These are phyloP conservation scores for Halcyon malimbica DNA, from an alignment of 2,113 vertebrate species.

Conservation along the genomic window DNA sequence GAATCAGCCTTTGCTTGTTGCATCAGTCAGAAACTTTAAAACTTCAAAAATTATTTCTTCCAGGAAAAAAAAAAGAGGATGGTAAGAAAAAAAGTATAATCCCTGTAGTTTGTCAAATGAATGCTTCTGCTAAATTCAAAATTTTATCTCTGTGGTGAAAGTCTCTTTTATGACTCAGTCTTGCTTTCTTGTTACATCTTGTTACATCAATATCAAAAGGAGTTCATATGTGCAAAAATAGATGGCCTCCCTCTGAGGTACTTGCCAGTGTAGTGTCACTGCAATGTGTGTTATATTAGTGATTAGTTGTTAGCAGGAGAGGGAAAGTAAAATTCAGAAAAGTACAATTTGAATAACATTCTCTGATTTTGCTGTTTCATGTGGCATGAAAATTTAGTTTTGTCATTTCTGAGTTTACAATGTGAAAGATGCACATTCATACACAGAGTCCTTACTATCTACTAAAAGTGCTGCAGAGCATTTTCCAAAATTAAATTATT, in stretches of 20 bases:
- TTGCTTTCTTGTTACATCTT: background rate
- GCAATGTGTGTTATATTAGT: background rate
- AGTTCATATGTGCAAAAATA: background rate
- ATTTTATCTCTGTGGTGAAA: background rate
- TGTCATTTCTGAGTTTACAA: background rate
- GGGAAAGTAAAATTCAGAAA: background rate
- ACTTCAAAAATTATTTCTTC: background rate
- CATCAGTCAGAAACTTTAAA: background rate
- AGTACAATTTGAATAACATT: background rate
- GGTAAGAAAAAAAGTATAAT: background rate
- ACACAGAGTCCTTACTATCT: background rate
- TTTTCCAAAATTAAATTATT: background rate
- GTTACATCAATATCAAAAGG: background rate
- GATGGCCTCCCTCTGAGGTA: background rate
- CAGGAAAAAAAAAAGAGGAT: background rate
- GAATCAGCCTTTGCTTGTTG: background rate
- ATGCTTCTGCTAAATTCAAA: background rate
- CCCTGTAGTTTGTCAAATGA: background rate
- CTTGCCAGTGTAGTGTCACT: background rate
- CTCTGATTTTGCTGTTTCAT: background rate
- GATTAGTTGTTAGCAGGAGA: background rate
- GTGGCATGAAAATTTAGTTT: background rate
- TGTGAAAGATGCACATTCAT: background rate
- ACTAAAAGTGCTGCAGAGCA: background rate
- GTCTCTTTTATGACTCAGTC: background rate